Evolutionary conservation across 2,888 invertebrate species (phyloP).

Genomic region (Colostygia pectinataria): DNA sequence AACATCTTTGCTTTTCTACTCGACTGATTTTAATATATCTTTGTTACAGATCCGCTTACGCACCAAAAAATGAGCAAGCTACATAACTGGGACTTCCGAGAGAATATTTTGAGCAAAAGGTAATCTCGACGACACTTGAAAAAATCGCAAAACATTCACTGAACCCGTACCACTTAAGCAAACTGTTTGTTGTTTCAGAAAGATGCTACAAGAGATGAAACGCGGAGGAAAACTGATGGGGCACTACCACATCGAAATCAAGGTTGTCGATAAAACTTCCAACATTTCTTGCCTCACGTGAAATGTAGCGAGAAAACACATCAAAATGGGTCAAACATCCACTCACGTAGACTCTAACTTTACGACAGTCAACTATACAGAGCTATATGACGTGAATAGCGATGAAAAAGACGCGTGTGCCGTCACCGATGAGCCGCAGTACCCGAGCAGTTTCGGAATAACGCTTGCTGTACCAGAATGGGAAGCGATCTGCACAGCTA

Average conservation of each 20-base stretch:
- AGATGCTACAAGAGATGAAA: conserved; percentile 56
- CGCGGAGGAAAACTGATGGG: conserved; percentile 43
- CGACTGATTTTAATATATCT: conserved; percentile 38
- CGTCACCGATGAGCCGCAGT: conserved; percentile 75
- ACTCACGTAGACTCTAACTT: conserved; percentile 61
- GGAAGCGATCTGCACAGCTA: conserved; percentile 92
- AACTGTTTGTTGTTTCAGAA: conserved; percentile 62
- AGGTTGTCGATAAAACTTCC: conserved; percentile 43
- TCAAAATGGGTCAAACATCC: conserved; percentile 70
- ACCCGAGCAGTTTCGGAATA: conserved; percentile 87
- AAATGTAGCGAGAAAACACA: conserved; percentile 55
- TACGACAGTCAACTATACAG: conserved; percentile 60
- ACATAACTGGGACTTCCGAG: conserved; percentile 59
- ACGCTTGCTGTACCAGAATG: conserved; percentile 90
- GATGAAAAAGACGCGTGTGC: conserved; percentile 72
- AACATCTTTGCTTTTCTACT: conserved; percentile 36
- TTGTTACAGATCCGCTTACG: conserved; percentile 65
- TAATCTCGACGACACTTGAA: conserved; percentile 38
- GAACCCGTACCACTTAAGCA: conserved; percentile 35
- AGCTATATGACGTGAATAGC: conserved; percentile 52
- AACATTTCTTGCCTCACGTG: conserved; percentile 50
- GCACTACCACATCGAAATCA: conserved; percentile 40
- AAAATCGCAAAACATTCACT: neutral
- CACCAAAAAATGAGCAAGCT: conserved; percentile 61
- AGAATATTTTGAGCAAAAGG: conserved; percentile 58